phyloP scores from a whole-genome alignment of 2,888 invertebrate genomes.

The Amphiduros pacificus region DNA sequence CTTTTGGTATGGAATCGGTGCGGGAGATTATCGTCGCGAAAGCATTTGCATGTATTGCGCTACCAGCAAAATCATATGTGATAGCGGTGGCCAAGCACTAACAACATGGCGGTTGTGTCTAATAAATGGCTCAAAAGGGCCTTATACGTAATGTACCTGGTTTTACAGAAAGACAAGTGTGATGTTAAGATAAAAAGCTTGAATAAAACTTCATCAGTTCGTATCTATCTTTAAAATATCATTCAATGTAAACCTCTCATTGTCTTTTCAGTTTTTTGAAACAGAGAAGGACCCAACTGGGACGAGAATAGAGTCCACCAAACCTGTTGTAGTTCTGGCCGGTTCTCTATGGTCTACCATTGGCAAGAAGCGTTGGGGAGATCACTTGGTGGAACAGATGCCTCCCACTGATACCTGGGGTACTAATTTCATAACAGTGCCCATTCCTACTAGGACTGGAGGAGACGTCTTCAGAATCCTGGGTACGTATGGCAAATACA shows the following conservation, averaged over 20 bases:
- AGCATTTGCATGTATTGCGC: too few relatives aligned
- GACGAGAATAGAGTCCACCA: slow-evolving; percentile 32
- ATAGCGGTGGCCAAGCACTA: too few relatives aligned
- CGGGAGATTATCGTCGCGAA: too few relatives aligned
- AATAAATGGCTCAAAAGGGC: too few relatives aligned
- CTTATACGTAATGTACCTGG: too few relatives aligned
- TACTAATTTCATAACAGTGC: slow-evolving; percentile 39
- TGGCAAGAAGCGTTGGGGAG: slow-evolving; percentile 31
- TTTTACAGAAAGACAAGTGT: too few relatives aligned
- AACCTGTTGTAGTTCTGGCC: slow-evolving; percentile 39
- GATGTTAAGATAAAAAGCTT: too few relatives aligned
- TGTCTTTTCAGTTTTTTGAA: background rate
- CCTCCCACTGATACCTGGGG: slow-evolving; percentile 44
- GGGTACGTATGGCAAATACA: slow-evolving; percentile 15
- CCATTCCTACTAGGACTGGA: slow-evolving; percentile 38
- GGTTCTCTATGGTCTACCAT: slow-evolving; percentile 42
- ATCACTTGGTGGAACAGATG: slow-evolving; percentile 45
- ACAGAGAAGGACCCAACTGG: slow-evolving; percentile 39
- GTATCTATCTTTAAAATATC: background rate
- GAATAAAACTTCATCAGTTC: too few relatives aligned
- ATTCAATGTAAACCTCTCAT: background rate
- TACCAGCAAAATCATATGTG: too few relatives aligned
- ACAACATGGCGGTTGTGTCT: too few relatives aligned
- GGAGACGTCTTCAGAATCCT: slow-evolving; percentile 41
- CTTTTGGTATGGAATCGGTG: too few relatives aligned